Percentiles rank a stretch among this genome's conserved stretches.
Evolutionary conservation across 1,140 invertebrate species (phyloP).

Genomic region (Aphis gossypii): DNA sequence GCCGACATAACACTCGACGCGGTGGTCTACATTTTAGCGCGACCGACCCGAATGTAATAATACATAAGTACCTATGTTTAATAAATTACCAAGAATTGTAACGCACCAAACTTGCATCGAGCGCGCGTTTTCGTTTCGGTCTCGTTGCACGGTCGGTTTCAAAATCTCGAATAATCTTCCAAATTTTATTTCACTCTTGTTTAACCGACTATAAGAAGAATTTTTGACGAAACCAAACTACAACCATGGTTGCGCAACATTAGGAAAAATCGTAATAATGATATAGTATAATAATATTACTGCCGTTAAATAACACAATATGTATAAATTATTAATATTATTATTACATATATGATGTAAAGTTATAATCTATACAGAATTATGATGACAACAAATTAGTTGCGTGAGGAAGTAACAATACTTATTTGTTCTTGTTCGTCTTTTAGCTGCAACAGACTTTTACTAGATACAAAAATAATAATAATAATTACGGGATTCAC

Average conservation of each 20-base stretch:
- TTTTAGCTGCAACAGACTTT: too few species aligned
- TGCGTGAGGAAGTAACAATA: not conserved
- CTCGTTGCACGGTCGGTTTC: slow-evolving; percentile 16
- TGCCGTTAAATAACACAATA: too few species aligned
- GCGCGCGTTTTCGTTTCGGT: slow-evolving; percentile 17
- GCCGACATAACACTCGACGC: too few species aligned
- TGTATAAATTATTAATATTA: too few species aligned
- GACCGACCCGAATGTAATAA: not conserved
- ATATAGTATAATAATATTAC: too few species aligned
- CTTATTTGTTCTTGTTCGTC: too few species aligned
- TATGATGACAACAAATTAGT: too few species aligned
- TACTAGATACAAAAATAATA: too few species aligned
- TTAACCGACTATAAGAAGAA: not conserved
- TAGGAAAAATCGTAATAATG: not conserved
- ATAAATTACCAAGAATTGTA: not conserved
- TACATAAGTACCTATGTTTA: not conserved
- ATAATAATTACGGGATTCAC: too few species aligned
- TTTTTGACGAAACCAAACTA: not conserved
- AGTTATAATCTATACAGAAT: not conserved
- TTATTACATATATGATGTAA: too few species aligned
- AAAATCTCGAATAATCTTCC: slow-evolving; percentile 3
- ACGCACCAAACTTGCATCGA: not conserved
- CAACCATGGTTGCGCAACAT: not conserved
- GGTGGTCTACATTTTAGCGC: not conserved
- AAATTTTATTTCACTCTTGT: not conserved